A percentile compares a stretch with the other conserved stretches of the same genome.
These are phyloP conservation scores for Uromys caudimaculatus DNA, from an alignment of 2,797 vertebrate genomes.

Conservation along the genomic window DNA sequence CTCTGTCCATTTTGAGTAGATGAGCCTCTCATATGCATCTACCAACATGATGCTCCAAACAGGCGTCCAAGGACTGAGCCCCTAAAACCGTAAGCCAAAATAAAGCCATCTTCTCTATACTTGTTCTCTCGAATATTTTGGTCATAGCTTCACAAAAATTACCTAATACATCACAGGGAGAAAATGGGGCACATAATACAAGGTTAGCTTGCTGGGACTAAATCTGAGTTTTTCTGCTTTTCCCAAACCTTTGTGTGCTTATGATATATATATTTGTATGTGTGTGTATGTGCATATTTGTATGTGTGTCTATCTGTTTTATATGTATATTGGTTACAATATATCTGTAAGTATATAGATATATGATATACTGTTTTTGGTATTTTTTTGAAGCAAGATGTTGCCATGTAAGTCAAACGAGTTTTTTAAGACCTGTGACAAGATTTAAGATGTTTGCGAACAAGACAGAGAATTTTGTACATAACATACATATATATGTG, in stretches of 20 bases:
- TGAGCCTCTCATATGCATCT: background rate
- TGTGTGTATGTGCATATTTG: background rate
- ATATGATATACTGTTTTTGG: background rate
- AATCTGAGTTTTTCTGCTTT: background rate
- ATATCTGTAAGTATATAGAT: background rate
- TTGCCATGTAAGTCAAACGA: background rate
- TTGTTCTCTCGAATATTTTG: background rate
- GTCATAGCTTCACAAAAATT: background rate
- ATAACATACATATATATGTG: background rate
- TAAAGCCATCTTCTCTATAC: background rate
- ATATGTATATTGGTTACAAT: background rate
- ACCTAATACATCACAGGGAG: background rate
- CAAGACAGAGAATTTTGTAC: background rate
- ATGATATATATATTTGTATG: background rate
- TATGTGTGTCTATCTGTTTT: background rate
- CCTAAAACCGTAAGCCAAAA: background rate
- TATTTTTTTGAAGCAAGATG: background rate
- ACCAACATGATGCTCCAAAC: background rate
- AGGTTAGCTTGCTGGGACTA: background rate
- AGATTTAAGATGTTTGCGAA: slow-evolving; percentile 44
- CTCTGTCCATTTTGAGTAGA: background rate
- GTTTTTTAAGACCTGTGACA: slow-evolving; percentile 32
- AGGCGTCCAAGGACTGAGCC: background rate
- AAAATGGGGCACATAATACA: background rate
- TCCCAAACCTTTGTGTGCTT: background rate